Evolutionary conservation across 1,140 invertebrate genomes (phyloP).

Genomic region (Listronotus oregonensis): DNA sequence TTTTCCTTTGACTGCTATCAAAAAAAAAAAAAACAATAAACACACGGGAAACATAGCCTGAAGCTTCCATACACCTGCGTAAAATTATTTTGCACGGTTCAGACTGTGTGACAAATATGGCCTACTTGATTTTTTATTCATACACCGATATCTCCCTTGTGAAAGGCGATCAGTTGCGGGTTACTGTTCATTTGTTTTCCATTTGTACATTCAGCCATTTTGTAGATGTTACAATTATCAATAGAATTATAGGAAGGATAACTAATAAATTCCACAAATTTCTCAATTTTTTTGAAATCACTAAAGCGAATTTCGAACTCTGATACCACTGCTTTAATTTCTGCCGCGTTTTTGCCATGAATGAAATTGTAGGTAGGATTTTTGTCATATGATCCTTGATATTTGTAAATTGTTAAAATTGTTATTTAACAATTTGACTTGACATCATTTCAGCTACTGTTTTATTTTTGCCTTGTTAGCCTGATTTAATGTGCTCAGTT

Average conservation of each 20-base stretch:
- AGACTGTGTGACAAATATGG: too few relatives aligned
- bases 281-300: conserved; percentile 27
- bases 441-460: conserved; percentile 45
- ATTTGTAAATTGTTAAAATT: too few relatives aligned
- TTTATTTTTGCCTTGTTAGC: neutral
- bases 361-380: conserved; percentile 21
- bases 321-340: conserved; percentile 22
- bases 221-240: conserved; percentile 3
- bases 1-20: too few relatives aligned
- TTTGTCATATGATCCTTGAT: too few relatives aligned
- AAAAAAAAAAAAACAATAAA: too few relatives aligned
- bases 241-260: conserved; percentile 30
- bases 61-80: too few relatives aligned
- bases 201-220: conserved; percentile 28
- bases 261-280: conserved; percentile 24
- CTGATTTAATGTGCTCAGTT: neutral
- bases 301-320: conserved; percentile 20
- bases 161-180: too few relatives aligned
- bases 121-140: too few relatives aligned
- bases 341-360: conserved; percentile 14
- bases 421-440: conserved; percentile 19
- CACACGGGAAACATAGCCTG: too few relatives aligned
- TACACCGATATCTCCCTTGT: too few relatives aligned
- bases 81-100: too few relatives aligned
- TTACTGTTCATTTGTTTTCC: too few relatives aligned